phyloP scores from a whole-genome alignment of 2,888 invertebrate genomes.

The Eristalis pertinax region DNA sequence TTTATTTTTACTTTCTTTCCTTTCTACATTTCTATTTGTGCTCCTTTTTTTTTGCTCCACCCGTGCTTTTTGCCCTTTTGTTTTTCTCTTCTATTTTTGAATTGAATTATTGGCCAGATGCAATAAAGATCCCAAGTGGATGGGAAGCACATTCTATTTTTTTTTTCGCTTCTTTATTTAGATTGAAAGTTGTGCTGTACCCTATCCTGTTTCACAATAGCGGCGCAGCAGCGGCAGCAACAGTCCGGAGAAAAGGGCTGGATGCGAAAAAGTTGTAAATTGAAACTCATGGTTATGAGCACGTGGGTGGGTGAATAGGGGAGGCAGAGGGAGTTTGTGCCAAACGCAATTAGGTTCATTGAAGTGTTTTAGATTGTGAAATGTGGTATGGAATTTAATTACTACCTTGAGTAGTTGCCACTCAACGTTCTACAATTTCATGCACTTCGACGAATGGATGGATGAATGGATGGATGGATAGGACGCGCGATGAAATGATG shows the following conservation, averaged over 20 bases:
- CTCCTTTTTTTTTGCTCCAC: background rate
- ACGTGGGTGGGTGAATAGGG: background rate
- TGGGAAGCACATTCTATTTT: constrained; percentile 31
- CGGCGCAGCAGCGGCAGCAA: background rate
- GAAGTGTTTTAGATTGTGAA: constrained; percentile 47
- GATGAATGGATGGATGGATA: background rate
- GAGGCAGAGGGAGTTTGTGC: background rate
- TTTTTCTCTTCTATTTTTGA: constrained; percentile 37
- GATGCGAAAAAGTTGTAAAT: constrained; percentile 41
- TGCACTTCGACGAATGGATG: background rate
- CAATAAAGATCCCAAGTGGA: constrained; percentile 58
- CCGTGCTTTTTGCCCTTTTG: background rate
- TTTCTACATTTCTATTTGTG: constrained; percentile 7
- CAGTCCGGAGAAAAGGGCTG: constrained; percentile 14
- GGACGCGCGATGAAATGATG: background rate
- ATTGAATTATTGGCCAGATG: constrained; percentile 69
- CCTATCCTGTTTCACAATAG: constrained; percentile 3
- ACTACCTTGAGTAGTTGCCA: constrained; percentile 14
- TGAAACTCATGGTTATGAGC: constrained; percentile 52
- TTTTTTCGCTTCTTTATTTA: constrained; percentile 18
- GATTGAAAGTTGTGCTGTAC: constrained; percentile 39
- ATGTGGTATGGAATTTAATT: constrained; percentile 46
- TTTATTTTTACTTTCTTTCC: constrained; percentile 41
- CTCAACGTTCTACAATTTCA: constrained; percentile 5
- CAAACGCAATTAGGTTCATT: constrained; percentile 46